phyloP scores from a whole-genome alignment of 2,797 vertebrate species.

The Danio aesculapii region DNA sequence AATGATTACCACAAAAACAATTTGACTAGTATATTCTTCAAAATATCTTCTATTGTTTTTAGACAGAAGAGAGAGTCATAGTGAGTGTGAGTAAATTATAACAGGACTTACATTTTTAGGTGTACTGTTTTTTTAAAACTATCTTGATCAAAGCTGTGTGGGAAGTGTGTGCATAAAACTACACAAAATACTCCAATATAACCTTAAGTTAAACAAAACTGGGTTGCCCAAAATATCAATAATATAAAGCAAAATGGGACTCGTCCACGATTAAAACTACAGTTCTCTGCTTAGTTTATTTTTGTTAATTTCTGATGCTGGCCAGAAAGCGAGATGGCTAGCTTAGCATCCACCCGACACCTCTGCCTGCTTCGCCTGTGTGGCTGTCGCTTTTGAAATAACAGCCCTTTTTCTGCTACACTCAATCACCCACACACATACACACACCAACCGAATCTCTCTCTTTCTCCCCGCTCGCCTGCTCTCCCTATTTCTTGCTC shows the following conservation, averaged over 20 bases:
- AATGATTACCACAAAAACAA: neutral
- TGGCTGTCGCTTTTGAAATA: slow-evolving; percentile 71
- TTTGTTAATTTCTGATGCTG: slow-evolving; percentile 40
- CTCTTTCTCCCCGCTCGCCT: slow-evolving; percentile 39
- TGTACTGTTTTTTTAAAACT: neutral
- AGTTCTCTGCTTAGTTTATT: slow-evolving; percentile 37
- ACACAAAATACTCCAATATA: neutral
- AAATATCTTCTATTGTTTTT: neutral
- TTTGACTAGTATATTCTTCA: too few species aligned
- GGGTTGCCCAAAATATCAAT: slow-evolving; percentile 7
- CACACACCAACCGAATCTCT: slow-evolving; percentile 61
- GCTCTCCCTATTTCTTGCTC: slow-evolving; percentile 49
- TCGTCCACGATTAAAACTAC: slow-evolving; percentile 46
- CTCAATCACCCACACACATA: slow-evolving; percentile 63
- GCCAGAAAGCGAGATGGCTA: slow-evolving; percentile 47
- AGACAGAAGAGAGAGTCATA: neutral
- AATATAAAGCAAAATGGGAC: slow-evolving; percentile 19
- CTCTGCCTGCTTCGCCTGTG: slow-evolving; percentile 63
- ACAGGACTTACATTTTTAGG: neutral
- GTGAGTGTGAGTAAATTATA: neutral
- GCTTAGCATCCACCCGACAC: slow-evolving; percentile 54
- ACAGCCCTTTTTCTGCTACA: slow-evolving; percentile 71
- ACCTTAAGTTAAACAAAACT: neutral
- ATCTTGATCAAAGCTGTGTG: neutral
- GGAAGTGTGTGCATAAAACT: neutral